Evolutionary conservation across 1,140 invertebrate genomes (phyloP).

Genomic region (Chymomyza costata): DNA sequence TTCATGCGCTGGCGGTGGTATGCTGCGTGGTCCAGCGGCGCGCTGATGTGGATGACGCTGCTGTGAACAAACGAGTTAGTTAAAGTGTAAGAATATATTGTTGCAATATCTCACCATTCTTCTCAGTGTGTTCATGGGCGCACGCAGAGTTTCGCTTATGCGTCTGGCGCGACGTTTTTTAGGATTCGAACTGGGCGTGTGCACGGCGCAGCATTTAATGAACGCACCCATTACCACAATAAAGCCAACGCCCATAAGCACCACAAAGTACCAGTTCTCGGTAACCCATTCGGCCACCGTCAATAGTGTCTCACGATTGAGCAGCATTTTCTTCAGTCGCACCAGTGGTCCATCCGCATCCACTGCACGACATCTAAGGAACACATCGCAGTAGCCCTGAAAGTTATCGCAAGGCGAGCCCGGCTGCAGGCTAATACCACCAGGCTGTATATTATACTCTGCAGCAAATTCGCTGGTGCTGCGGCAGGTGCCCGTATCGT

Average conservation of each 20-base stretch:
- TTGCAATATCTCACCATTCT: constrained; percentile 77
- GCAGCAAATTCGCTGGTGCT: constrained; percentile 90
- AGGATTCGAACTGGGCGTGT: constrained; percentile 98
- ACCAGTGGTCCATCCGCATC: constrained; percentile 98
- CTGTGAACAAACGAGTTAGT: constrained; percentile 49
- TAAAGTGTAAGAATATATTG: not conserved
- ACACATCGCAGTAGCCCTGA: constrained; percentile 98
- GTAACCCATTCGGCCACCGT: constrained; percentile 93
- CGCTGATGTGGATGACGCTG: constrained; percentile 76
- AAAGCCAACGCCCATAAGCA: constrained; percentile 92
- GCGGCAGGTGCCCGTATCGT: constrained; percentile 84
- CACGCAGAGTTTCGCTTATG: constrained; percentile 89
- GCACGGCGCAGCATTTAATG: constrained; percentile 99
- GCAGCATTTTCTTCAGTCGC: constrained; percentile 95
- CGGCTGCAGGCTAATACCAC: constrained; percentile 91
- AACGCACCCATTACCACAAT: constrained; percentile 98
- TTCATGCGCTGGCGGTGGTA: constrained; percentile 75
- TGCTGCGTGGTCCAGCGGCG: constrained; percentile 76
- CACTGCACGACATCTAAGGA: constrained; percentile 96
- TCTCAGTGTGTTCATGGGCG: constrained; percentile 91
- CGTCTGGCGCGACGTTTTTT: constrained; percentile 91
- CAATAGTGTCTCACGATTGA: constrained; percentile 92
- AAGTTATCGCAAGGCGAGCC: constrained; percentile 99
- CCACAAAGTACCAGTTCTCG: constrained; percentile 97
- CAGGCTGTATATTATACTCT: constrained; percentile 84